Evolutionary conservation across 2,888 invertebrate species (phyloP), one percentile per base, ranked within the genome.

Genomic region (Gastrophysa polygoni): DNA sequence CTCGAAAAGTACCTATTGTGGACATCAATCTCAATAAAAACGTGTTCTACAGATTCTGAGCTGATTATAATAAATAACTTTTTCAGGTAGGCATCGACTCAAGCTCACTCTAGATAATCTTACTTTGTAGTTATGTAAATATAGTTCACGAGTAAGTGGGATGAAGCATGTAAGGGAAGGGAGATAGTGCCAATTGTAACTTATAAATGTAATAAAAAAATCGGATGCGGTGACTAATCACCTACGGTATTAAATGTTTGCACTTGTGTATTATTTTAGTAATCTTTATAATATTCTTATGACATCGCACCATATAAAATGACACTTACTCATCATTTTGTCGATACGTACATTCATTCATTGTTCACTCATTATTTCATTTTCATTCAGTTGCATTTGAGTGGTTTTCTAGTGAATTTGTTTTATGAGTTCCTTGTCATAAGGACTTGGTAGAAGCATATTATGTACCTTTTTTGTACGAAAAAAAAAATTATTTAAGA

Each of bases 151-250:
- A 44, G 57, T 63, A 67, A 64, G 44, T 64, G 69, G 38, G 64
- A 55, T 46, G 52, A 51, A 20, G 58, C 8, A 61, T 69, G 71
- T 59, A 69, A 67, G 71, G 49, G 64, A 55, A 67, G 68, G 70
- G 81, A 79, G 81, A 72, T 82, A 79, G 82, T 83, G 82, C 82
- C 82, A 83, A 83, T 81, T 81, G 76, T 78, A 78, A 72, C 74
- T 74, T 71, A 75, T 80, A 79, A 78, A 80, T 81, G 80, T 81
- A 80, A 78, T 75, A 77, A 78, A 38, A 74, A 78, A 76, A 74
- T 77, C 75, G 81, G 80, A 81, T 78, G 81, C 80, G 80, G 78
- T 80, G 79, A 86, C 84, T 80, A 75, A 81, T 66, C 69, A 73
- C 69, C 85, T 68, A 43, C 24, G 44, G 85, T 85, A 77, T 76